Conservation (phyloP, 2,797 vertebrate genomes). For the Sebastes baramenuke region DNA sequence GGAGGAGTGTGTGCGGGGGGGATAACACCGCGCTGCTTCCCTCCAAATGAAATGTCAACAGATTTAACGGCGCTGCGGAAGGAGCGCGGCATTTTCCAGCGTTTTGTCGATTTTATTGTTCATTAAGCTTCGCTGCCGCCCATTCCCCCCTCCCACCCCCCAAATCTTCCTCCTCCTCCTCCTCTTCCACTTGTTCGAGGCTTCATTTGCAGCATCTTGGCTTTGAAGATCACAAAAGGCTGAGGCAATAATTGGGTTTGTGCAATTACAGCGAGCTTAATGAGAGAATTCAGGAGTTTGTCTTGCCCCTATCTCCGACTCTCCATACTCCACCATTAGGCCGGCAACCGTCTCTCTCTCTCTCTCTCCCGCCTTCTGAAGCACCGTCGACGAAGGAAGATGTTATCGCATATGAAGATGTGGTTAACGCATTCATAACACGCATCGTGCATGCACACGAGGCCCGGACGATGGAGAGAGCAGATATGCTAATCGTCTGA, state of each 20-base stretch:
- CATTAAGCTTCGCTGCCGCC: conserved; percentile 74
- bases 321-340: conserved; percentile 47
- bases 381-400: conserved; percentile 19
- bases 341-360: conserved; percentile 1
- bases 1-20: conserved; percentile 11
- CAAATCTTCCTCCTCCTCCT: conserved; percentile 43
- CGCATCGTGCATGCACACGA: not conserved
- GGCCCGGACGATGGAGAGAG: conserved; percentile 27
- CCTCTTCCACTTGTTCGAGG: conserved; percentile 71
- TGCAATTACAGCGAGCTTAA: conserved; percentile 85
- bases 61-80: conserved; percentile 77
- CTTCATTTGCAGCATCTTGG: conserved; percentile 81
- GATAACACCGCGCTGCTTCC: conserved; percentile 60
- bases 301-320: conserved; percentile 66
- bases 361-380: conserved; percentile 4
- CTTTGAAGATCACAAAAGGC: conserved; percentile 86
- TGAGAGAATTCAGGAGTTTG: conserved; percentile 80
- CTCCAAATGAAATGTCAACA: conserved; percentile 86
- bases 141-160: not conserved
- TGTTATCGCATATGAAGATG: conserved; percentile 37
- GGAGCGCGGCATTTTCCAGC: conserved; percentile 61
- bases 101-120: conserved; percentile 85
- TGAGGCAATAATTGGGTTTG: conserved; percentile 86
- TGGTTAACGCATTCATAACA: conserved; percentile 12
- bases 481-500: conserved; percentile 55